Evolutionary conservation across 2,113 vertebrate genomes (phyloP), one percentile per base, ranked within the genome.

Genomic region (Channa maculata): DNA sequence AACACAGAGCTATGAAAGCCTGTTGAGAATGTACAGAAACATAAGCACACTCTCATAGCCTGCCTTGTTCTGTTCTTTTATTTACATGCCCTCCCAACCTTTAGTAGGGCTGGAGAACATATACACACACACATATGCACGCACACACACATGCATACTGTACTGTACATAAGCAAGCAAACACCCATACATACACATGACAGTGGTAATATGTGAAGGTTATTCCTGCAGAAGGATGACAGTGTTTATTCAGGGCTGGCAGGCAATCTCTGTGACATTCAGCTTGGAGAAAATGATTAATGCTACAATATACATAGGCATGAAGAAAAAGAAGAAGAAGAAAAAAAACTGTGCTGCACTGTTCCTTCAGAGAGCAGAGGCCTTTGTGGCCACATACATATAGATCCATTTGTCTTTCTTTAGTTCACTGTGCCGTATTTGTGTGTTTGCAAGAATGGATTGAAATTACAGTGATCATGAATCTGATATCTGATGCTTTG

Each of bases 201-300:
- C 84, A 78, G 86, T 53, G 48, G 76, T 81, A 84, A 87, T 88
- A 90, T 86, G 79, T 88, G 90, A 91, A 90, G 88, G 90, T 93
- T 92, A 91, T 87, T 89, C 89, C 85, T 88, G 88, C 74, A 63
- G 84, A 88, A 81, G 75, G 88, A 88, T 87, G 89, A 89, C 82
- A 85, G 87, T 92, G 92, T 93, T 93, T 93, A 90, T 90, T 90
- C 87, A 89, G 82, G 86, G 86, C 83, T 83, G 84, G 87, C 88
- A 77, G 84, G 84, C 82, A 85, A 80, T 78, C 65, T 84, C 76
- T 79, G 75, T 91, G 91, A 92, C 91, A 91, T 91, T 91, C 90
- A 92, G 87, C 86, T 49, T 36, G 75, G 63, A 75, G 86, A 83
- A 89, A 82, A 91, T 92, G 92, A 93, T 93, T 90, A 91, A 92